Evolutionary conservation across 2,888 invertebrate genomes (phyloP).

Genomic region (Scrobipalpa atriplicella): DNA sequence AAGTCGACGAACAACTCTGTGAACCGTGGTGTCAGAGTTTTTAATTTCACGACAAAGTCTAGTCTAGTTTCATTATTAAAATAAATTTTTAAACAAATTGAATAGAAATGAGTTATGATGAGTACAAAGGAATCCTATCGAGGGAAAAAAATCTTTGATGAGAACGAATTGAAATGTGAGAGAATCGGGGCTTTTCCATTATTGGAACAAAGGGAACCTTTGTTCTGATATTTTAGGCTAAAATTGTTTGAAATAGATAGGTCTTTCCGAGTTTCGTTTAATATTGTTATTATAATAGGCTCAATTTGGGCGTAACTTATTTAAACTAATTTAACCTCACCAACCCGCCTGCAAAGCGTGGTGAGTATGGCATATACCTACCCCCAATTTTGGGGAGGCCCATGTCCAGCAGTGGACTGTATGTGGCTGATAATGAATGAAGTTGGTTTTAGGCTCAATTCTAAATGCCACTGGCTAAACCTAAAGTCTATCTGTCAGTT

Average conservation of each 20-base stretch:
- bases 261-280: conserved; percentile 21
- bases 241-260: conserved; percentile 27
- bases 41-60: background rate
- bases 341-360: too few relatives aligned
- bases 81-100: conserved; percentile 1
- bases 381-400: too few relatives aligned
- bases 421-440: too few relatives aligned
- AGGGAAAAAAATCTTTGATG: conserved; percentile 26
- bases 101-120: conserved; percentile 24
- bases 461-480: too few relatives aligned
- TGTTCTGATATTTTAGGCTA: conserved; percentile 25
- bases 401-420: too few relatives aligned
- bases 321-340: too few relatives aligned
- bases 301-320: too few relatives aligned
- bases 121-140: conserved; percentile 20
- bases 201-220: conserved; percentile 24
- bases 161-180: conserved; percentile 26
- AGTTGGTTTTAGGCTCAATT: too few relatives aligned
- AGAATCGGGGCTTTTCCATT: conserved; percentile 28
- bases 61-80: background rate
- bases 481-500: too few relatives aligned
- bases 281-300: background rate
- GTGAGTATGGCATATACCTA: too few relatives aligned
- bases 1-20: too few relatives aligned
- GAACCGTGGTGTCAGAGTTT: too few relatives aligned